Evolutionary conservation across 2,888 invertebrate genomes (phyloP).

Genomic region (Abrostola tripartita): DNA sequence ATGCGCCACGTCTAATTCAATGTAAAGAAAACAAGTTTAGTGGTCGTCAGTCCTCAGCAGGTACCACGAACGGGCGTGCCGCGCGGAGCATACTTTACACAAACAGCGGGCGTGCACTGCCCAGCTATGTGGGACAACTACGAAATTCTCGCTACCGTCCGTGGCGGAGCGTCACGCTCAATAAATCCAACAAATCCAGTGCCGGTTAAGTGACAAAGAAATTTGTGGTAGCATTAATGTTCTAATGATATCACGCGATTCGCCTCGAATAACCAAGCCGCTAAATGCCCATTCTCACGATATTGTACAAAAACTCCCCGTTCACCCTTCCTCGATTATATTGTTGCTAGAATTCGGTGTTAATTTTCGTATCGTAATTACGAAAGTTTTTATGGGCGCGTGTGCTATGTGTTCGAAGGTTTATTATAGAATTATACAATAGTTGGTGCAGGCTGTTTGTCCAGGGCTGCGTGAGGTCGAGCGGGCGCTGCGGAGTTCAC

Average conservation of each 20-base stretch:
- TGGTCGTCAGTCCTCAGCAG: conserved; percentile 42
- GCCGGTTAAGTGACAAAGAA: conserved; percentile 79
- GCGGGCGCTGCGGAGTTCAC: conserved; percentile 61
- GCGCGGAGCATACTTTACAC: conserved; percentile 53
- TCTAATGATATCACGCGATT: conserved; percentile 80
- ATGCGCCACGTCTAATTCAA: conserved; percentile 52
- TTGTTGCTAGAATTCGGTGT: conserved; percentile 67
- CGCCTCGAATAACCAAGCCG: conserved; percentile 72
- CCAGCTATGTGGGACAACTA: conserved; percentile 61
- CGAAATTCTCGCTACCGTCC: conserved; percentile 64
- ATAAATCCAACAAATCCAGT: conserved; percentile 72
- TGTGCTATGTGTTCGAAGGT: conserved; percentile 61
- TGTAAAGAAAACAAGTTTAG: conserved; percentile 52
- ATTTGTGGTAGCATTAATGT: conserved; percentile 77
- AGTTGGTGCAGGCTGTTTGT: conserved; percentile 49
- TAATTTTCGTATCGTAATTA: conserved; percentile 68
- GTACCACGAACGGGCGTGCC: conserved; percentile 59
- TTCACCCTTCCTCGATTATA: conserved; percentile 66
- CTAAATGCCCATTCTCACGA: conserved; percentile 78
- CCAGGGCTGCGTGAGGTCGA: conserved; percentile 53
- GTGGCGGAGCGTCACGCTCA: conserved; percentile 70
- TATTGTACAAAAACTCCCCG: conserved; percentile 58
- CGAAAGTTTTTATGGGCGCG: conserved; percentile 65
- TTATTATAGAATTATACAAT: conserved; percentile 60
- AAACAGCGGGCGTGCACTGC: conserved; percentile 54